Evolutionary conservation across 2,797 vertebrate species (phyloP).

Genomic region (Oryzias dopingdopingensis): DNA sequence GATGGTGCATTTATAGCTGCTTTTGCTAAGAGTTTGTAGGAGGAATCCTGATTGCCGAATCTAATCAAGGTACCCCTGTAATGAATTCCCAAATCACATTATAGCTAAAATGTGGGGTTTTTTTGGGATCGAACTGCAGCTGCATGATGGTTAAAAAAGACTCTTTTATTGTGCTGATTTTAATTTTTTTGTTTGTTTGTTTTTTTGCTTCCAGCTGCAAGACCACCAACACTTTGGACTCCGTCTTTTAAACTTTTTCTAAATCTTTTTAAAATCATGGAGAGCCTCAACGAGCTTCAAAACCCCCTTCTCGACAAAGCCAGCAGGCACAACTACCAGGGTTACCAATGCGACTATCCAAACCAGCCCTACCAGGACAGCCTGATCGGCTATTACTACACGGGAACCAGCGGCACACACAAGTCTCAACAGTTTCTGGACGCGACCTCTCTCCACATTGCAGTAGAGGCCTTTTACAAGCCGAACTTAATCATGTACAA

Average conservation of each 20-base stretch:
- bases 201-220: conserved; percentile 47
- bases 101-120: conserved; percentile 7
- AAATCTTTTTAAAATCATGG: conserved; percentile 73
- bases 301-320: conserved; percentile 85
- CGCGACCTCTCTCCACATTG: conserved; percentile 88
- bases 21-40: conserved; percentile 32
- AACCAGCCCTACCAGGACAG: conserved; percentile 81
- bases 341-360: conserved; percentile 80
- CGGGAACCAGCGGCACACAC: conserved; percentile 66
- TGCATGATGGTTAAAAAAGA: neutral
- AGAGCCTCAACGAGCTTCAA: conserved; percentile 88
- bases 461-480: conserved; percentile 88
- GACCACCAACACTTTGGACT: conserved; percentile 33
- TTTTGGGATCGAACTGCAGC: neutral
- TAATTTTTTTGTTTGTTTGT: conserved; percentile 3
- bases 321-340: conserved; percentile 75
- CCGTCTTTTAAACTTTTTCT: conserved; percentile 22
- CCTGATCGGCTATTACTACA: conserved; percentile 86
- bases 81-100: conserved; percentile 14
- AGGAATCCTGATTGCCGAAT: conserved; percentile 47
- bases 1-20: conserved; percentile 64
- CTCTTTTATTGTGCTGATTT: conserved; percentile 5
- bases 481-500: conserved; percentile 86
- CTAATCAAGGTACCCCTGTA: conserved; percentile 30
- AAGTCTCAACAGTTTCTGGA: conserved; percentile 88